A percentile compares a stretch with the other conserved stretches of the same genome.
Conservation (phyloP, 2,888 invertebrate species). For the Scaptomyza reducta region DNA sequence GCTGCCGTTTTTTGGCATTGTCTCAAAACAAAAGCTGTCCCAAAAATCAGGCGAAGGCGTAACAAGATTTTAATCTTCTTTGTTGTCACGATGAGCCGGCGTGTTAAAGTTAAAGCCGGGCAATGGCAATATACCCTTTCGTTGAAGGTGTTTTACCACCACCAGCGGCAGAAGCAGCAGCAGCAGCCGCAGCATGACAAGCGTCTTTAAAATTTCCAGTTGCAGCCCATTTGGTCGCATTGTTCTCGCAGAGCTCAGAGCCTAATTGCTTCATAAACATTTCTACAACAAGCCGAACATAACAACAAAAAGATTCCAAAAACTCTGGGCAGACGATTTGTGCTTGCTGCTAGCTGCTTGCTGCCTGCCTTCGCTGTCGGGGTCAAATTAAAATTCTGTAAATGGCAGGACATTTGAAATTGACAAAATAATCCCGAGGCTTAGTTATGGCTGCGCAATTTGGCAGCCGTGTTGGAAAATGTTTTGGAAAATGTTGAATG, state of each 20-base stretch:
- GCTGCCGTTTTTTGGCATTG: slow-evolving; percentile 27
- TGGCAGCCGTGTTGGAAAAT: slow-evolving; percentile 35
- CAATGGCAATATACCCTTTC: slow-evolving; percentile 50
- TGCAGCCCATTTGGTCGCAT: slow-evolving; percentile 73
- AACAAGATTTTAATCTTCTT: slow-evolving; percentile 72
- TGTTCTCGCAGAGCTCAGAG: slow-evolving; percentile 68
- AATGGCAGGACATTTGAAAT: slow-evolving; percentile 80
- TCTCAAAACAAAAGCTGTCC: slow-evolving; percentile 48
- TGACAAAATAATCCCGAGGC: slow-evolving; percentile 79
- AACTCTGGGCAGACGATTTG: not conserved
- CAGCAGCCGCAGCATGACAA: slow-evolving; percentile 30
- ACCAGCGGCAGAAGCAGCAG: slow-evolving; percentile 17
- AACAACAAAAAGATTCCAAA: slow-evolving; percentile 55
- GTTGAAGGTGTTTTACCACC: slow-evolving; percentile 38
- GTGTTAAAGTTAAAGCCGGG: slow-evolving; percentile 62
- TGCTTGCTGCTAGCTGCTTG: not conserved
- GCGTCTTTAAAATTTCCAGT: slow-evolving; percentile 67
- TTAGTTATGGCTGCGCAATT: slow-evolving; percentile 69
- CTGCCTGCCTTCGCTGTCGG: not conserved
- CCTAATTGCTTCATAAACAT: slow-evolving; percentile 82
- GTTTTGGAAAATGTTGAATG: slow-evolving; percentile 24
- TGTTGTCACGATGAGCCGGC: slow-evolving; percentile 71
- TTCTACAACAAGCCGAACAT: slow-evolving; percentile 64
- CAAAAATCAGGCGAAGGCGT: slow-evolving; percentile 69
- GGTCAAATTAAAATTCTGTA: slow-evolving; percentile 73